Evolutionary conservation across 2,113 vertebrate genomes (phyloP), one percentile per base, ranked within the genome.

Genomic region (Zosterops borbonicus): DNA sequence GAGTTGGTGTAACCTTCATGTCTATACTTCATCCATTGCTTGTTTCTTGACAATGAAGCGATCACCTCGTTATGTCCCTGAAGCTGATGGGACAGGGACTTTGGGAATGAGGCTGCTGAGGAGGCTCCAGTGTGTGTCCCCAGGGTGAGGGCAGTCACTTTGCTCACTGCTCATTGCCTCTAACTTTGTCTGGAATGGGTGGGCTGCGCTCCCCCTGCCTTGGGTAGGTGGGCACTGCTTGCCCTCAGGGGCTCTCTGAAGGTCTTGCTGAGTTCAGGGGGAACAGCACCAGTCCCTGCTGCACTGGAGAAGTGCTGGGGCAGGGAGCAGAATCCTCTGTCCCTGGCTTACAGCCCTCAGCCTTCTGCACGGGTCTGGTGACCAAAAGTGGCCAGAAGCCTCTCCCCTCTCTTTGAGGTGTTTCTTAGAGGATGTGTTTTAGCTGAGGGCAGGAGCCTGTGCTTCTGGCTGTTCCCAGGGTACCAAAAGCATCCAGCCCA

Each of bases 301-400:
- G 22, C 14, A 27, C 33, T 9, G 6, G 35, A 23, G 55, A 70
- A 25, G 29, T 16, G 25, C 37, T 56, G 69, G 50, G 16, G 21
- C 14, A n/a, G 62, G 21, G 23, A 47, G 41, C 4, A 4, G 29
- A 3, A 5, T 49, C 37, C 73, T 65, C 46, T 3, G 2, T 68
- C 47, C 76, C 68, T 1, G 1, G 41, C 33, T 70, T 0, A 0
- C 35, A n/a, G 12, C 21, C 16, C 47, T 58, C 1, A 2, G 47
- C 20, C 7, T 53, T 74, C 60, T 47, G 13, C 0, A 0, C 0
- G 3, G 12, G 3, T 25, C 52, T 1, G 2, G 24, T 79, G 58
- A 62, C 27, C 20, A 42, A 44, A 37, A 0, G 0, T 39, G 74
- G 25, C 41, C 70, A 64, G 68, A 37, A 82, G 49, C 42, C 25